These are phyloP conservation scores for Gavia stellata DNA, from an alignment of 2,113 vertebrate species.

Conservation along the genomic window DNA sequence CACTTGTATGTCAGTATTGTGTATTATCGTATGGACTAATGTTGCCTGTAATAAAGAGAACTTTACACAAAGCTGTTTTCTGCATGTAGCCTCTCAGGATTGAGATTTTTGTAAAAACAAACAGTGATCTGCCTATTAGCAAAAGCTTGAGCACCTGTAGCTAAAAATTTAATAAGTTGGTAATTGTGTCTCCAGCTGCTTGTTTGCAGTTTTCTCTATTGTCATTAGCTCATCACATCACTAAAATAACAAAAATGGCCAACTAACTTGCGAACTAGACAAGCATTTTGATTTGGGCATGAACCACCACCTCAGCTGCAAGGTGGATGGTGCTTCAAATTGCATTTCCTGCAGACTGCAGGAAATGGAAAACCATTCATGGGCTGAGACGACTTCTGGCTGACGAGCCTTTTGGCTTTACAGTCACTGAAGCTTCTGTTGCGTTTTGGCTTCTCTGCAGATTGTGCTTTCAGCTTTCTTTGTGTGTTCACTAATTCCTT, in stretches of 20 bases:
- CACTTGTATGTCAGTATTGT: constrained; percentile 78
- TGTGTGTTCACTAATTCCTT: not conserved
- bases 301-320: not conserved
- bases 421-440: not conserved
- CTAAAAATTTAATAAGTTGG: not conserved
- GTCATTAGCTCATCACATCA: not conserved
- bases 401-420: not conserved
- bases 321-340: not conserved
- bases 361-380: rapidly evolving
- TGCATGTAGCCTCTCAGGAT: constrained; percentile 41
- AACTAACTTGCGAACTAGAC: not conserved
- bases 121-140: not conserved
- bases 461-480: not conserved
- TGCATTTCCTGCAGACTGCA: not conserved
- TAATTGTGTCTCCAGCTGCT: not conserved
- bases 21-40: constrained; percentile 79
- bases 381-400: not conserved
- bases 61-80: constrained; percentile 69
- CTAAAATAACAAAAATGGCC: not conserved
- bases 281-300: not conserved
- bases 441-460: not conserved
- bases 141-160: constrained; percentile 27
- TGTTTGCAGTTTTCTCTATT: not conserved
- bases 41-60: constrained; percentile 80
- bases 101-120: constrained; percentile 30